phyloP scores from a whole-genome alignment of 2,113 vertebrate species.

The Oncorhynchus masou region DNA sequence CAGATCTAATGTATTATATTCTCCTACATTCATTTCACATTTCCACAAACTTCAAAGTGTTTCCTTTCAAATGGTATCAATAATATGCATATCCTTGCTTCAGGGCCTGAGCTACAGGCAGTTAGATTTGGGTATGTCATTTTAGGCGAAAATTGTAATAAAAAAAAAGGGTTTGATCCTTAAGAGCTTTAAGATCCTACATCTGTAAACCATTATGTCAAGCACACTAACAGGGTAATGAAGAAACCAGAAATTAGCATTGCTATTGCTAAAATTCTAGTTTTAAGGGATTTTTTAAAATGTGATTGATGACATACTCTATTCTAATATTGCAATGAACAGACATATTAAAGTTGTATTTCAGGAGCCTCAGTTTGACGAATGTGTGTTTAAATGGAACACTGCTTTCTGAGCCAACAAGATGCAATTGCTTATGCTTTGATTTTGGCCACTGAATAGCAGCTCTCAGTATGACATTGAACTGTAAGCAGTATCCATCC shows the following conservation, averaged over 20 bases:
- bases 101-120: too few species aligned
- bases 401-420: neutral
- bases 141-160: too few species aligned
- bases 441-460: neutral
- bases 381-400: neutral
- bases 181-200: too few species aligned
- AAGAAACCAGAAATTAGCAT: neutral
- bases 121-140: too few species aligned
- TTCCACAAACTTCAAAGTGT: too few species aligned
- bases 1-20: too few species aligned
- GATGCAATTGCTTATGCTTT: neutral
- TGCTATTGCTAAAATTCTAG: neutral
- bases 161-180: too few species aligned
- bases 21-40: too few species aligned
- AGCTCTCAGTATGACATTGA: neutral
- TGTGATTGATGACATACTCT: neutral
- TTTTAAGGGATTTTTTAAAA: neutral
- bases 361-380: neutral
- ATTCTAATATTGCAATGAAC: neutral
- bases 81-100: too few species aligned
- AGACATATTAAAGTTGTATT: neutral
- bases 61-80: too few species aligned
- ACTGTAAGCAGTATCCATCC: neutral
- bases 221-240: neutral
- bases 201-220: neutral